phyloP scores from a whole-genome alignment of 2,888 invertebrate species.

The Lochmaea capreae region DNA sequence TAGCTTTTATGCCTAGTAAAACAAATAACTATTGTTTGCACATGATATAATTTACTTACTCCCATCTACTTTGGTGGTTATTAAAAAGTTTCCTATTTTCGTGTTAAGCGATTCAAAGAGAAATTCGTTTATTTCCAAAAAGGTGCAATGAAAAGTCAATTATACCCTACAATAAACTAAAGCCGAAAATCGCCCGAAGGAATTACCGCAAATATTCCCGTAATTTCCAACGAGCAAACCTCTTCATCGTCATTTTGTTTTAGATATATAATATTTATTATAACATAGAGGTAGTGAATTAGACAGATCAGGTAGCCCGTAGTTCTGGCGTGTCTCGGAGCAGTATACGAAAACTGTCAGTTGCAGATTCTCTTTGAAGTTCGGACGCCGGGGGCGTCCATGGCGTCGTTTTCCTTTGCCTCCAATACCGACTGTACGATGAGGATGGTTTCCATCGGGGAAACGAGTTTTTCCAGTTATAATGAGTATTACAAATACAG shows the following conservation, averaged over 20 bases:
- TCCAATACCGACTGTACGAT: constrained; percentile 17
- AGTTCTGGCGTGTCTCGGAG: constrained; percentile 51
- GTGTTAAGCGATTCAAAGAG: neutral
- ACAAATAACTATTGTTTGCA: too few species aligned
- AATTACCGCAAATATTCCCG: constrained; percentile 26
- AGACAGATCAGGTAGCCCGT: constrained; percentile 52
- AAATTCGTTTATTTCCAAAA: neutral
- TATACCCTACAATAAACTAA: neutral
- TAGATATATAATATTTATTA: constrained; percentile 37
- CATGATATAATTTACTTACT: neutral
- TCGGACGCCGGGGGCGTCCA: constrained; percentile 35
- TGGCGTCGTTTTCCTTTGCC: constrained; percentile 26
- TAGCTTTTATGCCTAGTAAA: too few species aligned
- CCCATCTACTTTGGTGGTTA: neutral
- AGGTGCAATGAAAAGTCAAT: constrained; percentile 8
- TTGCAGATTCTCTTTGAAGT: constrained; percentile 59
- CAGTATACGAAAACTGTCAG: constrained; percentile 56
- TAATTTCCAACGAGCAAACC: constrained; percentile 21
- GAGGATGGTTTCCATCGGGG: constrained; percentile 16
- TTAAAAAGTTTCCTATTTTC: neutral
- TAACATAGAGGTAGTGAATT: constrained; percentile 48
- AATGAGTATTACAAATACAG: constrained; percentile 33
- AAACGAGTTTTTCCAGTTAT: constrained; percentile 25
- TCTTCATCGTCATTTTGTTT: constrained; percentile 32
- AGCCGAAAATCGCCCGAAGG: constrained; percentile 5